A percentile compares a stretch with the other conserved stretches of the same genome.
phyloP scores from a whole-genome alignment of 1,140 invertebrate genomes.

The Euschistus heros region DNA sequence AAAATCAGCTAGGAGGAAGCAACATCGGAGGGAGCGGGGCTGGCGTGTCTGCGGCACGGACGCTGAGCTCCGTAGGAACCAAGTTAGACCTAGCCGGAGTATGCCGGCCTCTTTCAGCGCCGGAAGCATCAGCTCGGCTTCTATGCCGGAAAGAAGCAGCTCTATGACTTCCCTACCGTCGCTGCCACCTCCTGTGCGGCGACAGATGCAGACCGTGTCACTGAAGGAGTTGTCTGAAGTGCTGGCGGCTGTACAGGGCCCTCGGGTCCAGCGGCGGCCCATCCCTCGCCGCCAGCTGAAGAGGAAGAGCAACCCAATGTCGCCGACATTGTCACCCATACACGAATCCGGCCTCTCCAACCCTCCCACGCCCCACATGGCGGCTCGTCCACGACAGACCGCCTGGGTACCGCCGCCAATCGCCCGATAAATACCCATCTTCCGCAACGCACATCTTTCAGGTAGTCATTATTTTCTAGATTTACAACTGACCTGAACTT shows the following conservation, averaged over 20 bases:
- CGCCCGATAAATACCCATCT: conserved; percentile 2
- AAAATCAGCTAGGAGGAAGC: conserved; percentile 23
- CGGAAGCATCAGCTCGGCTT: conserved; percentile 20
- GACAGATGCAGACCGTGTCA: conserved; percentile 35
- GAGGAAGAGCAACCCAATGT: conserved; percentile 37
- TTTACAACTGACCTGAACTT: too few relatives aligned
- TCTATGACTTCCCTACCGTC: conserved; percentile 35
- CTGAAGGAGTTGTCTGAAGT: conserved; percentile 42
- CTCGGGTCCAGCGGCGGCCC: conserved; percentile 26
- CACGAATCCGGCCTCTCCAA: conserved; percentile 61
- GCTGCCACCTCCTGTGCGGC: conserved; percentile 38
- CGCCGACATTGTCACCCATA: conserved; percentile 51
- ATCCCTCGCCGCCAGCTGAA: conserved; percentile 30
- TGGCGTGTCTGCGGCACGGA: conserved; percentile 12
- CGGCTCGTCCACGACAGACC: conserved; percentile 22
- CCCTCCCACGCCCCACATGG: conserved; percentile 36
- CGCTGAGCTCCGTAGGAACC: conserved; percentile 22
- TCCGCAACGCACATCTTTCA: conserved; percentile 1
- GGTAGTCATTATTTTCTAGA: too few relatives aligned
- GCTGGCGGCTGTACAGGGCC: conserved; percentile 34
- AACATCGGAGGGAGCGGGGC: conserved; percentile 2
- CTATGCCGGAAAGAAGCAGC: conserved; percentile 23
- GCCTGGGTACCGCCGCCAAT: conserved; percentile 16
- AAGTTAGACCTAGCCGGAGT: conserved; percentile 19
- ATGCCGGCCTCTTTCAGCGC: conserved; percentile 26